Conservation (phyloP, 1,140 invertebrate genomes). For the Acromyrmex heyeri region DNA sequence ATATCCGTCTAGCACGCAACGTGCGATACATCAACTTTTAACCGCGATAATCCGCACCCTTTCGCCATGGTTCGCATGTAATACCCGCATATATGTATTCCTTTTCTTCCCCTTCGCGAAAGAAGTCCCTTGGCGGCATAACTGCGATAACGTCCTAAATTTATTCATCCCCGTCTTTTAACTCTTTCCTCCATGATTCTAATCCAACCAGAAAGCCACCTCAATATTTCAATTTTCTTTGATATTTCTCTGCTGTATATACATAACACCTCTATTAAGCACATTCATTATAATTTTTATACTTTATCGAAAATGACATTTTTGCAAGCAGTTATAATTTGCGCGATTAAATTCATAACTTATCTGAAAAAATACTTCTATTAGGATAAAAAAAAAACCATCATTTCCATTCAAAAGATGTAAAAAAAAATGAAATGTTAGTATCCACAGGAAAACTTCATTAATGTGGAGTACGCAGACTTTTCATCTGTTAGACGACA, state of each 20-base stretch:
- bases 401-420: not conserved
- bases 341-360: not conserved
- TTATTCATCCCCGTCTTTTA: slow-evolving; percentile 71
- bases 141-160: slow-evolving; percentile 68
- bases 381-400: not conserved
- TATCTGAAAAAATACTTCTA: not conserved
- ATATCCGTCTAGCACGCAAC: slow-evolving; percentile 65
- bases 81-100: slow-evolving; percentile 22
- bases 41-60: slow-evolving; percentile 66
- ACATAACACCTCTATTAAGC: slow-evolving; percentile 46
- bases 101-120: not conserved
- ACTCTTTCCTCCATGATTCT: slow-evolving; percentile 32
- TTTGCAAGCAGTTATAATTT: not conserved
- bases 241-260: not conserved
- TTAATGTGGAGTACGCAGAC: slow-evolving; percentile 37
- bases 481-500: slow-evolving; percentile 65
- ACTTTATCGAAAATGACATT: slow-evolving; percentile 13
- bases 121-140: slow-evolving; percentile 53
- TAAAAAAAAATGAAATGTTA: slow-evolving; percentile 14
- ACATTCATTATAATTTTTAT: slow-evolving; percentile 15
- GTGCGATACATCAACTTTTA: slow-evolving; percentile 64
- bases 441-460: slow-evolving; percentile 44
- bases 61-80: slow-evolving; percentile 37
- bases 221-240: not conserved
- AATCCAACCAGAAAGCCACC: slow-evolving; percentile 21